Conservation (phyloP, 2,113 vertebrate genomes). For the Rhinoderma darwinii region DNA sequence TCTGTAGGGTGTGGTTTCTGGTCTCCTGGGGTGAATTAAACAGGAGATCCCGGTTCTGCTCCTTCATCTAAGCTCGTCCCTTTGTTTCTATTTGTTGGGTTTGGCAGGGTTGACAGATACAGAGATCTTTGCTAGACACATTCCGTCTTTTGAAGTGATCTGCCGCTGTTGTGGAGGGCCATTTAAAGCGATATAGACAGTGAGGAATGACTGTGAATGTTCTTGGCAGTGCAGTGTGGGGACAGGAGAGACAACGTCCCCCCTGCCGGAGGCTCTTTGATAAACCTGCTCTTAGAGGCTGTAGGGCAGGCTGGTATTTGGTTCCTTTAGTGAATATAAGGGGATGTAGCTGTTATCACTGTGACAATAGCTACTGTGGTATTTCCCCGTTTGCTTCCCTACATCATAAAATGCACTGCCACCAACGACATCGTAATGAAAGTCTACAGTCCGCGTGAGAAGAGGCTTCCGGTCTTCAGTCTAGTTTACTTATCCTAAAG, state of each 20-base stretch:
- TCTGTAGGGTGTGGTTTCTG: not conserved
- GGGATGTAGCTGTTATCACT: conserved; percentile 31
- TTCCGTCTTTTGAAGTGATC: not conserved
- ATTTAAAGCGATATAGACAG: no score
- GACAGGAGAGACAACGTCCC: not conserved
- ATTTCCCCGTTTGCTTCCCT: conserved; percentile 37
- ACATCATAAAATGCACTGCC: not conserved
- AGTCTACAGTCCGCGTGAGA: not conserved
- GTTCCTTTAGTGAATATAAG: not conserved
- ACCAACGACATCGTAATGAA: not conserved
- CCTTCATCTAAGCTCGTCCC: conserved; percentile 10
- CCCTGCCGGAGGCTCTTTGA: not conserved
- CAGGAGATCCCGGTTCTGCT: not conserved
- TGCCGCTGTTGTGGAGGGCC: not conserved
- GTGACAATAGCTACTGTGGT: not conserved
- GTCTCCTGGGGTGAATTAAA: conserved; percentile 7
- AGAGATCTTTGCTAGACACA: not conserved
- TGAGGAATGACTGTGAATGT: not conserved
- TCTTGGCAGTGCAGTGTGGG: not conserved
- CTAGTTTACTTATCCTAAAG: not conserved
- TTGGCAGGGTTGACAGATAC: not conserved
- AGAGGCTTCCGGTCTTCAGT: not conserved
- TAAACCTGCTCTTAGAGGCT: not conserved
- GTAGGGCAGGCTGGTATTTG: not conserved
- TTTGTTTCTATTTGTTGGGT: conserved; percentile 32